Conservation (phyloP, 2,888 invertebrate species). For the Elegia similella region DNA sequence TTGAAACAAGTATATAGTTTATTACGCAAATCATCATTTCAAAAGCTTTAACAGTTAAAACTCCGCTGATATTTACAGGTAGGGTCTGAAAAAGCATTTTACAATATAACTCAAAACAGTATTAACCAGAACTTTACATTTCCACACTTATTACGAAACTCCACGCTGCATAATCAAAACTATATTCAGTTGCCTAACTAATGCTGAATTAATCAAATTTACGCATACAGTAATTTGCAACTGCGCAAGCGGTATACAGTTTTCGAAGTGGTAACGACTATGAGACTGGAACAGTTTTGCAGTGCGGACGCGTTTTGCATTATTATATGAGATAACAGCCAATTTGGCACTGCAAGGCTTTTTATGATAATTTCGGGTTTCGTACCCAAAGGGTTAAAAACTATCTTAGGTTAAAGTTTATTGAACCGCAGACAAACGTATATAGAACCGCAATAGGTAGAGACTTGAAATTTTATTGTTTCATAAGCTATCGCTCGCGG, state of each 20-base stretch:
- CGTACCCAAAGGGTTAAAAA: too few relatives aligned
- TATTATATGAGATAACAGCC: constrained; percentile 5
- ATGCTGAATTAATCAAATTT: constrained; percentile 16
- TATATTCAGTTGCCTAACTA: constrained; percentile 8
- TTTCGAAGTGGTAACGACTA: constrained; percentile 4
- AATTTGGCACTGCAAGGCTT: not conserved
- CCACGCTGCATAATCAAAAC: constrained; percentile 10
- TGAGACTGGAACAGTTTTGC: constrained; percentile 11
- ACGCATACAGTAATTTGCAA: constrained; percentile 8
- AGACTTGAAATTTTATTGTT: too few relatives aligned
- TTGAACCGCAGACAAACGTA: too few relatives aligned
- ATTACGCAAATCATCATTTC: too few relatives aligned
- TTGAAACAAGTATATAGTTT: too few relatives aligned
- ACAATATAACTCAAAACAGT: too few relatives aligned
- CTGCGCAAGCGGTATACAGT: constrained; percentile 9
- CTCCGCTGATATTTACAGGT: too few relatives aligned
- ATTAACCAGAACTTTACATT: not conserved
- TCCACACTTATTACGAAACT: not conserved
- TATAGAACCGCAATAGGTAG: too few relatives aligned
- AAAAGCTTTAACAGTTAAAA: too few relatives aligned
- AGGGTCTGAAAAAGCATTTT: not conserved
- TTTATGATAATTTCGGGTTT: constrained; percentile 5
- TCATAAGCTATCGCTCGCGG: too few relatives aligned
- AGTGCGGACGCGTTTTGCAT: constrained; percentile 15
- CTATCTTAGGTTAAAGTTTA: too few relatives aligned